Evolutionary conservation across 2,113 vertebrate species (phyloP).

Genomic region (Podarcis cretensis): DNA sequence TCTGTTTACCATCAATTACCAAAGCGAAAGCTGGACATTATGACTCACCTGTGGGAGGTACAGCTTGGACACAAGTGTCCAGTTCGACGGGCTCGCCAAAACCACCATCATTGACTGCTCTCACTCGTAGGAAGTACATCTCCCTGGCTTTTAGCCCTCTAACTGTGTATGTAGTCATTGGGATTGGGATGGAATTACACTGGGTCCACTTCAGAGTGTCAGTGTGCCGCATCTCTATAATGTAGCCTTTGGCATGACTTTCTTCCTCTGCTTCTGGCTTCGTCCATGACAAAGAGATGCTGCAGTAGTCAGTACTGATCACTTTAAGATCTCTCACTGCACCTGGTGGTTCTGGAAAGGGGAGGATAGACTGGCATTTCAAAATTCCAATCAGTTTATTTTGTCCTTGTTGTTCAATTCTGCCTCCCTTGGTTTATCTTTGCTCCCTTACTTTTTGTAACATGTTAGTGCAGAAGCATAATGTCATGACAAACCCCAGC

Average conservation of each 20-base stretch:
- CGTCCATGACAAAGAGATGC: constrained; percentile 85
- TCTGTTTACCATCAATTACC: not conserved
- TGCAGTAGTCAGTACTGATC: constrained; percentile 82
- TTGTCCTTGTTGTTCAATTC: too few relatives aligned
- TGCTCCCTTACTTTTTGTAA: not conserved
- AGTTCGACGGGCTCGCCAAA: constrained; percentile 75
- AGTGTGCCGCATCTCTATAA: constrained; percentile 83
- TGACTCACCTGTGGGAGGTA: constrained; percentile 78
- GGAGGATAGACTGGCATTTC: not conserved
- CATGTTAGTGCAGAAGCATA: not conserved
- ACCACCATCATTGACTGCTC: constrained; percentile 80
- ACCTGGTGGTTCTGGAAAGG: constrained; percentile 81
- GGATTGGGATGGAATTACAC: constrained; percentile 78
- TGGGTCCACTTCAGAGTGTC: constrained; percentile 81
- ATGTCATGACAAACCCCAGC: too few relatives aligned
- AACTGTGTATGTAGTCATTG: constrained; percentile 75
- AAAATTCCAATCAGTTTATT: constrained; percentile 3
- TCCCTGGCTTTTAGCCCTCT: constrained; percentile 83
- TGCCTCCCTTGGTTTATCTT: not conserved
- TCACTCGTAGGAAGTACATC: constrained; percentile 84
- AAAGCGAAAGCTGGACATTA: not conserved
- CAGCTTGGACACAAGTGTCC: constrained; percentile 75
- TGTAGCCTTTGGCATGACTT: constrained; percentile 81
- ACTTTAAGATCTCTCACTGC: constrained; percentile 83
- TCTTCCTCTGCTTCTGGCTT: constrained; percentile 74